Percentiles rank a stretch among this genome's conserved stretches.
phyloP scores from a whole-genome alignment of 2,113 vertebrate genomes.

The Dunckerocampus dactyliophorus region DNA sequence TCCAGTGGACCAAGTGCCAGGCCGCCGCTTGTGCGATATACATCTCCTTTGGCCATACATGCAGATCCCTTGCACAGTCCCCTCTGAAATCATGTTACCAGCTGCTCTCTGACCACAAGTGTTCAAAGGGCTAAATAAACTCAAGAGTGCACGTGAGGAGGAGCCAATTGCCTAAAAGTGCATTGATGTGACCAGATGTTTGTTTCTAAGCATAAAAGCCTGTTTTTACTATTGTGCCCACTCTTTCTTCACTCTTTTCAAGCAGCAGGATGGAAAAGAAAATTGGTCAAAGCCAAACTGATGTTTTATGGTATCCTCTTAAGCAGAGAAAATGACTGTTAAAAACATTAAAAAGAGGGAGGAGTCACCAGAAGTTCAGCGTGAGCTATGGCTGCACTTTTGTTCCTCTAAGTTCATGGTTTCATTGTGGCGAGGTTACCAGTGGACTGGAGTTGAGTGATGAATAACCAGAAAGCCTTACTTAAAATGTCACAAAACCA shows the following conservation, averaged over 20 bases:
- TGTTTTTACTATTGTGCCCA: conserved; percentile 76
- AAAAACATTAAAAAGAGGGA: conserved; percentile 71
- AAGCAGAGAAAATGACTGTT: conserved; percentile 67
- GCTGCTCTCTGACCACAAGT: conserved; percentile 65
- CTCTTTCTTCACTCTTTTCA: conserved; percentile 69
- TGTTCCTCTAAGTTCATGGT: conserved; percentile 39
- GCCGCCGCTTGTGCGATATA: conserved; percentile 57
- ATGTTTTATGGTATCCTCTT: conserved; percentile 76
- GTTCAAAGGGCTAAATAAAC: conserved; percentile 71
- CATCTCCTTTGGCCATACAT: conserved; percentile 42
- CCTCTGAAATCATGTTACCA: conserved; percentile 66
- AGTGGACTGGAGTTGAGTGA: conserved; percentile 20
- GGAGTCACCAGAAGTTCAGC: conserved; percentile 55
- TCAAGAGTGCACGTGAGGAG: conserved; percentile 56
- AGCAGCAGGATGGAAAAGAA: conserved; percentile 69
- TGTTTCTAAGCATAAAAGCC: conserved; percentile 70
- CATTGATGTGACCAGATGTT: conserved; percentile 72
- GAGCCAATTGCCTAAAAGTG: conserved; percentile 56
- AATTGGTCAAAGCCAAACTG: conserved; percentile 69
- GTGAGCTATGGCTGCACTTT: conserved; percentile 40
- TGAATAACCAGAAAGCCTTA: conserved; percentile 9
- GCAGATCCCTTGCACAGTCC: conserved; percentile 47
- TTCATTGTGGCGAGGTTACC: conserved; percentile 9
- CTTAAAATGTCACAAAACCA: conserved; percentile 16
- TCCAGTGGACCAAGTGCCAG: conserved; percentile 47